Base-by-base conservation (phyloP, 1,140 invertebrate genomes). In the Copidosoma floridanum region DNA sequence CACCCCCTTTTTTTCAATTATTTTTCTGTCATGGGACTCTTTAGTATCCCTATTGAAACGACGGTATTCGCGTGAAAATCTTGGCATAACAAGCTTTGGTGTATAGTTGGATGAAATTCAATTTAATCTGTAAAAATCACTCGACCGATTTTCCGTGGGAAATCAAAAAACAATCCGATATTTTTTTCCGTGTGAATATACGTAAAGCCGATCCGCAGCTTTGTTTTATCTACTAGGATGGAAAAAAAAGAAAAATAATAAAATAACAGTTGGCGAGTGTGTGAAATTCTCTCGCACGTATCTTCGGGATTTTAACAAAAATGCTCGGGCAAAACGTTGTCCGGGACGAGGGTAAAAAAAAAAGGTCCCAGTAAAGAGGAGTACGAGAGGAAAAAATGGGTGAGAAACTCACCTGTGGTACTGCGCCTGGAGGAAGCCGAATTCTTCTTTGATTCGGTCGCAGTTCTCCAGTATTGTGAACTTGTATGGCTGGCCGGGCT, bases 401-500 rank as follows among this genome's bases (percentile, higher is more conserved):
- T 43, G 48, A 38, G 57, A 61, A 47, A 84, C 83, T 88, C 80
- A 92, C 90, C 87, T 90, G 79, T 93, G 90, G 80, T 91, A 91
- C 76, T 93, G 91, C 0, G 89, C 86, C 79, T 93, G 90, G 40
- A 93, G 81, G 75, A 91, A 92, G 77, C 87, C 90, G 77, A 92
- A 93, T 78, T 93, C 90, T 79, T 93, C 90, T 76, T 93, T 93
- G 71, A 94, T 96, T 68, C 93, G 83, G 78, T 97, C 94, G 80
- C 93, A 92, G 32, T 91, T 92, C 79, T 97, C 94, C 51, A 88
- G 86, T 64, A 96, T 89, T 41, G 93, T 94, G 80, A 95, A 95
- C 81, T 96, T 95, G 77, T 95, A 91, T 56, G 90, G 90, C 78
- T 94, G 90, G 41, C 90, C 89, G 64, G 90, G 90, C 68, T 90